Evolutionary conservation across 2,888 invertebrate species (phyloP).

Genomic region (Pristionchus entomophagus): DNA sequence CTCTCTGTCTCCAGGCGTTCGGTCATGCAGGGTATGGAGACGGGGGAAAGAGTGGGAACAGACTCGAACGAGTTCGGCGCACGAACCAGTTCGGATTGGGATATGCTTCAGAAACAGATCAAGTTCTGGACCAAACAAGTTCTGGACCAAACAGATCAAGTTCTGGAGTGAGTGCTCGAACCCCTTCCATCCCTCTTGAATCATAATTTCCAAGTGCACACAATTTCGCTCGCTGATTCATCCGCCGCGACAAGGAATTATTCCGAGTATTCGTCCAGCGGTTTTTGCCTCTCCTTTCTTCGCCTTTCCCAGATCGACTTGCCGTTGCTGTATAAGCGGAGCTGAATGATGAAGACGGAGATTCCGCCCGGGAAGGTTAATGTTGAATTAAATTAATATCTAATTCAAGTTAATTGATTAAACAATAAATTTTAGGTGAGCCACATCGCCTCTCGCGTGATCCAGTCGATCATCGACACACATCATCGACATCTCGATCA

Average conservation of each 20-base stretch:
- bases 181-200: neutral
- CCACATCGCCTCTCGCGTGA: neutral
- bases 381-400: neutral
- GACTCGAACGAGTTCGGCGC: too few relatives aligned
- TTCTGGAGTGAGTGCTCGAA: too few relatives aligned
- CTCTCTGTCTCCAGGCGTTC: too few relatives aligned
- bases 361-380: neutral
- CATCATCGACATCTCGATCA: neutral
- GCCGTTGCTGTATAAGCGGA: too few relatives aligned
- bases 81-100: too few relatives aligned
- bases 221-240: neutral
- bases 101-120: too few relatives aligned
- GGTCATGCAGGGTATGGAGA: too few relatives aligned
- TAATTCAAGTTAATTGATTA: neutral
- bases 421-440: neutral
- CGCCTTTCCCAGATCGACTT: neutral
- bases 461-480: neutral
- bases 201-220: neutral
- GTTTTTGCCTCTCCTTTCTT: too few relatives aligned
- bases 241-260: neutral
- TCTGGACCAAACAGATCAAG: too few relatives aligned
- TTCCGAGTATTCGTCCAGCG: neutral
- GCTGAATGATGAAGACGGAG: slow-evolving; percentile 17
- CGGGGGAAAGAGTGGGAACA: too few relatives aligned
- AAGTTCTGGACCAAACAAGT: too few relatives aligned